phyloP scores from a whole-genome alignment of 30 jellyfish, hydroid and myxozoan genomes.

The Mastigias papua region DNA sequence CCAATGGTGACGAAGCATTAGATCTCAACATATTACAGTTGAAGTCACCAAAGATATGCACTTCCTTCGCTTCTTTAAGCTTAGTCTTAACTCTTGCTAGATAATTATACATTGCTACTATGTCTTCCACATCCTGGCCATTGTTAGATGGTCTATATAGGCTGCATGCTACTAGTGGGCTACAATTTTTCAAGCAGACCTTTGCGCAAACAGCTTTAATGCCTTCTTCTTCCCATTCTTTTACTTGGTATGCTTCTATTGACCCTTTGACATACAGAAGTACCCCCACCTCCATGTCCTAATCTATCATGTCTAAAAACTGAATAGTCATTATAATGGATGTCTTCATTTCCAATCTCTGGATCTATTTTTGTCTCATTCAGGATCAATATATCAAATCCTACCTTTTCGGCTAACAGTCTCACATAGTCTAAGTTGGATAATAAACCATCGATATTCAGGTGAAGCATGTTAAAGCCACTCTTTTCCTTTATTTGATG shows the following conservation, averaged over 20 bases:
- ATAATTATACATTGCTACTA: conserved; percentile 4
- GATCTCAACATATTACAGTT: conserved; percentile 34
- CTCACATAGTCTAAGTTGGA: conserved; percentile 6
- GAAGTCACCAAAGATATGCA: conserved; percentile 37
- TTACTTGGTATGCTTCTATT: too few relatives aligned
- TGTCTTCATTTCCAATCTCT: conserved; percentile 32
- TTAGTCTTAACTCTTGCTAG: conserved; percentile 1
- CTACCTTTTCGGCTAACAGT: conserved; percentile 25
- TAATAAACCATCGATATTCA: conserved; percentile 19
- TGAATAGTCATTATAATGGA: not conserved
- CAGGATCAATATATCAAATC: conserved; percentile 27
- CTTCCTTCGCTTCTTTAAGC: conserved; percentile 12
- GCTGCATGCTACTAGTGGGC: conserved; percentile 42
- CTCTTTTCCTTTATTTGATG: not conserved
- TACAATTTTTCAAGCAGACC: conserved; percentile 20
- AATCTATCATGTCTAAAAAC: conserved; percentile 24
- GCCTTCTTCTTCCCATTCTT: conserved; percentile 34
- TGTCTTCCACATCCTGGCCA: conserved; percentile 29
- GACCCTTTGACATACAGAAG: conserved; percentile 11
- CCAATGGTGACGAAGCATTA: conserved; percentile 18
- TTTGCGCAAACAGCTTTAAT: conserved; percentile 37
- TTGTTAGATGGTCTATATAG: conserved; percentile 32
- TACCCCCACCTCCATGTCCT: conserved; percentile 42
- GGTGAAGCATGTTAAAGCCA: conserved; percentile 13
- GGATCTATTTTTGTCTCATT: conserved; percentile 23